Conservation (phyloP, 2,113 vertebrate species). For the Picathartes gymnocephalus region DNA sequence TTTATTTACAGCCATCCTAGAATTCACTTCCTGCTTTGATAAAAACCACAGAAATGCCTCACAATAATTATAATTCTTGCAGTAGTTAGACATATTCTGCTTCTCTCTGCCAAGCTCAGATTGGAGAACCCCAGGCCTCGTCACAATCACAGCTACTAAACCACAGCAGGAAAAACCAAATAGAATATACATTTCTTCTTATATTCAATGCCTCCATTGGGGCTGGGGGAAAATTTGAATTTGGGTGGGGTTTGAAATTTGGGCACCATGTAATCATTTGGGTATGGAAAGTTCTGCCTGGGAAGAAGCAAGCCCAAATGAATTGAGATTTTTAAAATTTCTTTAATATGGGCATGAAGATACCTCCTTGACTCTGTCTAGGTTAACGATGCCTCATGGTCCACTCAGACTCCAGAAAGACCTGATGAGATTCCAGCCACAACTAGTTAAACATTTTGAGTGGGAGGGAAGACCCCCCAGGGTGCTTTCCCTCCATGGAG, state of each 20-base stretch:
- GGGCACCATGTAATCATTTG: background rate
- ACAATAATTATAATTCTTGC: background rate
- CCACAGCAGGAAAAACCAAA: background rate
- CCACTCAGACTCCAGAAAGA: background rate
- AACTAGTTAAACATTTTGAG: background rate
- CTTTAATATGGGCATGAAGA: background rate
- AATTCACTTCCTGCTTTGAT: background rate
- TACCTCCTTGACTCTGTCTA: background rate
- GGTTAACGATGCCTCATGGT: background rate
- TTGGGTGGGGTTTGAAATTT: background rate
- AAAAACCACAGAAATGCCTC: background rate
- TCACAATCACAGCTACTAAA: background rate
- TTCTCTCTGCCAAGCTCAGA: background rate
- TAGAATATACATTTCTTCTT: background rate
- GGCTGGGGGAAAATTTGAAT: background rate
- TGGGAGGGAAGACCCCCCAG: background rate
- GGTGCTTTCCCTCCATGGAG: background rate
- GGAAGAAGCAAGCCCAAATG: background rate
- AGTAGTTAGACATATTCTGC: background rate
- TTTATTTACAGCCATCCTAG: background rate
- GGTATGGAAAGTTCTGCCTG: background rate
- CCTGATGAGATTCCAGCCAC: background rate
- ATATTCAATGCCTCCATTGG: background rate
- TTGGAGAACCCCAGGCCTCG: background rate
- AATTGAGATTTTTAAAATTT: background rate